Conservation (phyloP, 35 echinoderm and acorn worm species). For the Ophiothrix spiculata region DNA sequence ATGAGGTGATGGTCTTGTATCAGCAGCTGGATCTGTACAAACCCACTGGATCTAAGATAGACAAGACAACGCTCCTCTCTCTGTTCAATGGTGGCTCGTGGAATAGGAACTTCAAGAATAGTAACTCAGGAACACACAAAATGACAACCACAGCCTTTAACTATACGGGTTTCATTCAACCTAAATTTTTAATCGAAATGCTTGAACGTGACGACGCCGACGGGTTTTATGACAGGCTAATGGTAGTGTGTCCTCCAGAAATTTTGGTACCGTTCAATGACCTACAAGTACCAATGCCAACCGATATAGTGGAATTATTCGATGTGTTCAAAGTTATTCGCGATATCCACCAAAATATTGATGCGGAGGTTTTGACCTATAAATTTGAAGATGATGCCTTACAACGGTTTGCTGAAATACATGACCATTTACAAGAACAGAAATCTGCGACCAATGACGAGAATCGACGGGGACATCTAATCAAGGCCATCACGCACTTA, state of each 20-base stretch:
- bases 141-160: not conserved
- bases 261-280: not conserved
- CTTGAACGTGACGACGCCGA: not conserved
- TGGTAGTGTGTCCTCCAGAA: not conserved
- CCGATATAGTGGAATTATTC: not conserved
- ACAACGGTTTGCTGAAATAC: not conserved
- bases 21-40: not conserved
- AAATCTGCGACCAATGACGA: not conserved
- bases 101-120: not conserved
- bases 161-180: not conserved
- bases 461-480: not conserved
- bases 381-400: no score
- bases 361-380: no score
- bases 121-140: not conserved
- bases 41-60: not conserved
- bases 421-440: not conserved
- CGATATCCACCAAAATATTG: not conserved
- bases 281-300: not conserved
- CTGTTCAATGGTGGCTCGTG: not conserved
- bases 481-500: no score
- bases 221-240: not conserved
- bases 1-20: not conserved
- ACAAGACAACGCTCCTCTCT: not conserved
- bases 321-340: not conserved
- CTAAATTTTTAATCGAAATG: not conserved